Evolutionary conservation across 2,888 invertebrate species (phyloP).

Genomic region (Podotricha telesiphe): DNA sequence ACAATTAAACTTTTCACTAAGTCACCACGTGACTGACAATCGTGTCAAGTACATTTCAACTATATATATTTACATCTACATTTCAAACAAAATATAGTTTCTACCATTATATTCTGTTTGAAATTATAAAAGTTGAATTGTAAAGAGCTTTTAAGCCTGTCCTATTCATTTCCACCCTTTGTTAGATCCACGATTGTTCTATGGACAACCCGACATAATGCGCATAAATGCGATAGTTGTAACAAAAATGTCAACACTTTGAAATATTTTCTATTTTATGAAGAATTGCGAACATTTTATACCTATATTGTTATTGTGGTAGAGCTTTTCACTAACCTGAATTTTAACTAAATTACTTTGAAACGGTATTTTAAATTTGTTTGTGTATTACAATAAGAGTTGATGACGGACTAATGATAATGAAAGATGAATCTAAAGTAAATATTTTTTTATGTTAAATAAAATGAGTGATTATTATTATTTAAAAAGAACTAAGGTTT

Average conservation of each 20-base stretch:
- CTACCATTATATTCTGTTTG: slow-evolving; percentile 3
- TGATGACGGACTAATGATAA: not conserved
- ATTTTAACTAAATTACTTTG: slow-evolving; percentile 17
- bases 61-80: too few relatives aligned
- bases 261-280: slow-evolving; percentile 31
- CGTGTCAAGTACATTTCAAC: too few relatives aligned
- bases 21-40: too few relatives aligned
- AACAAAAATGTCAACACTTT: slow-evolving; percentile 33
- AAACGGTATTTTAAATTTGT: not conserved
- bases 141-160: slow-evolving; percentile 24
- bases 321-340: slow-evolving; percentile 12
- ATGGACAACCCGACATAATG: slow-evolving; percentile 28
- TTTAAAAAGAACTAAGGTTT: too few relatives aligned
- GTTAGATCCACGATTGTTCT: slow-evolving; percentile 24
- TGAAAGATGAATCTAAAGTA: not conserved
- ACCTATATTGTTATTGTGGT: not conserved
- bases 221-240: slow-evolving; percentile 29
- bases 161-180: slow-evolving; percentile 26
- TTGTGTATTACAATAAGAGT: slow-evolving; percentile 2
- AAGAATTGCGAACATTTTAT: slow-evolving; percentile 20
- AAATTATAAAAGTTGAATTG: slow-evolving; percentile 19
- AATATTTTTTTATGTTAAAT: slow-evolving; percentile 6
- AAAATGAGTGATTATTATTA: not conserved
- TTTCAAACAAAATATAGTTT: too few relatives aligned
- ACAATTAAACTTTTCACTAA: too few relatives aligned